A percentile compares a stretch with the other conserved stretches of the same genome.
Conservation (phyloP, 2,888 invertebrate genomes). For the Drosophila bunnanda region DNA sequence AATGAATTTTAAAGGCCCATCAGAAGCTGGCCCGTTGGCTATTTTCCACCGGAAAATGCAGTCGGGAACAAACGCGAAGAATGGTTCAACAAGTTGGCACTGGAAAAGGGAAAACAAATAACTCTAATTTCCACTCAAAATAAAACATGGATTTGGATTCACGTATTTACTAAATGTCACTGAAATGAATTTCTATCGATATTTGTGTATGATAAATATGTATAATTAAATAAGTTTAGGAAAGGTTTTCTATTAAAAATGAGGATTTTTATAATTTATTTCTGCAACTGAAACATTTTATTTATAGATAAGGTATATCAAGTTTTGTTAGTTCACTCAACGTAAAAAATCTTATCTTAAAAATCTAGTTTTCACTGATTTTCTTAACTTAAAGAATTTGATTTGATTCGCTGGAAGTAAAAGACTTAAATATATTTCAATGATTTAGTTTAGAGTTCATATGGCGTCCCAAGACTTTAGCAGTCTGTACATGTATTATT, state of each 20-base stretch:
- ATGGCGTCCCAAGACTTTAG: not conserved
- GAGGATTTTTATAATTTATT: not conserved
- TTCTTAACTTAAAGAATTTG: not conserved
- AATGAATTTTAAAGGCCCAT: constrained; percentile 29
- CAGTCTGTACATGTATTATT: too few species aligned
- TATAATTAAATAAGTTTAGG: too few species aligned
- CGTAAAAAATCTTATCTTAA: not conserved
- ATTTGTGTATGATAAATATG: too few species aligned
- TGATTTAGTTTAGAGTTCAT: not conserved
- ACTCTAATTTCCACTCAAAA: not conserved
- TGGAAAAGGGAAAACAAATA: constrained; percentile 3
- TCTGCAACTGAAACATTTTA: not conserved
- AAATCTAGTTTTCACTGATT: not conserved
- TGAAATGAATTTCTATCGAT: not conserved
- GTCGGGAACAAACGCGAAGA: not conserved
- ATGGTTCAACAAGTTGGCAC: constrained; percentile 33
- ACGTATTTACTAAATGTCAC: not conserved
- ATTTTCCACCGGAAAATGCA: constrained; percentile 14
- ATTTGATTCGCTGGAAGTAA: not conserved
- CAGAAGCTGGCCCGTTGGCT: constrained; percentile 3
- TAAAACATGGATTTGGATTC: not conserved
- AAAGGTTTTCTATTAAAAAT: too few species aligned
- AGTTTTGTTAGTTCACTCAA: not conserved
- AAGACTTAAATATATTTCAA: not conserved
- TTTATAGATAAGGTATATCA: not conserved